Evolutionary conservation across 2,797 vertebrate genomes (phyloP).

Genomic region (Aplochiton taeniatus): DNA sequence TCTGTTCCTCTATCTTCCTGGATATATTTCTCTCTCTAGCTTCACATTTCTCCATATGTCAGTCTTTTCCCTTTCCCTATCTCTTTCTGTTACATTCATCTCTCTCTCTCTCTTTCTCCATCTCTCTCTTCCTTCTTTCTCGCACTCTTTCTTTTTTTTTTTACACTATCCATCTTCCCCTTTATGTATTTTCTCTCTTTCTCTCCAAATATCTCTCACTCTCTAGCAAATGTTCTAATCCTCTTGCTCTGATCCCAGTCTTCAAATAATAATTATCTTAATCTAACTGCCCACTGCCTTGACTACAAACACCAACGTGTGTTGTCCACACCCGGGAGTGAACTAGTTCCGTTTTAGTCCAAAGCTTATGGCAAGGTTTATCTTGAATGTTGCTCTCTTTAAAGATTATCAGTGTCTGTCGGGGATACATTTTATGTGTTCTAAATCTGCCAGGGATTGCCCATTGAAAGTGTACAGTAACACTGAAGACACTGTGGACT

Average conservation of each 20-base stretch:
- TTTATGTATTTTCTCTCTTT: constrained; percentile 20
- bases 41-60: neutral
- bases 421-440: no score
- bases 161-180: constrained; percentile 28
- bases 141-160: constrained; percentile 32
- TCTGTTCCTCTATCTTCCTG: neutral
- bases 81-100: constrained; percentile 15
- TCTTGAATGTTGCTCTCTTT: no score
- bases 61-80: constrained; percentile 18
- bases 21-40: neutral
- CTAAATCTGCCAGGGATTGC: no score
- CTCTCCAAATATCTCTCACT: constrained; percentile 45
- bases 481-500: no score
- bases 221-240: neutral
- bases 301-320: no score
- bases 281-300: neutral
- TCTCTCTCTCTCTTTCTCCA: constrained; percentile 17
- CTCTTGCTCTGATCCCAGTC: neutral
- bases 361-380: no score
- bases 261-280: neutral
- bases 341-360: no score
- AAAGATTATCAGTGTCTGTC: no score
- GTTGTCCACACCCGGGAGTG: no score
- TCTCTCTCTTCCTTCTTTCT: constrained; percentile 17
- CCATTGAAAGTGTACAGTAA: no score